phyloP scores from a whole-genome alignment of 2,797 vertebrate genomes.

The Bryconaethiops microstoma region DNA sequence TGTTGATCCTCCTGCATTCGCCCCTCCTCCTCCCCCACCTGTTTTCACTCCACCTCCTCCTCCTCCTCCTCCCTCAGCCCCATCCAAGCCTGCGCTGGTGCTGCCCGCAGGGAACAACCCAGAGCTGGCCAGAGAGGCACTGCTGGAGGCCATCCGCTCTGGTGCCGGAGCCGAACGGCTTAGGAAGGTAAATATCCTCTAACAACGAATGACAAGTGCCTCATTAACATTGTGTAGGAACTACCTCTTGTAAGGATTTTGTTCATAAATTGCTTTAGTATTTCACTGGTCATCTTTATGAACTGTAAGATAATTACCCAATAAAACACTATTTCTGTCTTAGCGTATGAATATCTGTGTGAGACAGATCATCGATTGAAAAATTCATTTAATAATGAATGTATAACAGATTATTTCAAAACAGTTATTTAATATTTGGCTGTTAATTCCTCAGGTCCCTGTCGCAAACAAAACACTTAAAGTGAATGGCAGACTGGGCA shows the following conservation, averaged over 20 bases:
- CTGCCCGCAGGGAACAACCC: slow-evolving; percentile 58
- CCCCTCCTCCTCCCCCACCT: slow-evolving; percentile 51
- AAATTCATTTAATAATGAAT: background rate
- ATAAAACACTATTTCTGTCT: background rate
- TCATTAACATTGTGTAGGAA: no score
- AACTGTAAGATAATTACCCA: no score
- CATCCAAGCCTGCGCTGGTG: slow-evolving; percentile 55
- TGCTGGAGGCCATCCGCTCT: slow-evolving; percentile 93
- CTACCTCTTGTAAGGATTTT: no score
- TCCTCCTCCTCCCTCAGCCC: slow-evolving; percentile 52
- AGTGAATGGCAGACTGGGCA: slow-evolving; percentile 80
- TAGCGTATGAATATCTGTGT: background rate
- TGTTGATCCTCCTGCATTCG: slow-evolving; percentile 15
- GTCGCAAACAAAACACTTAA: slow-evolving; percentile 73
- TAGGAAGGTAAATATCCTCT: slow-evolving; percentile 82
- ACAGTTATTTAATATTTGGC: slow-evolving; percentile 29
- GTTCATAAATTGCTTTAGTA: no score
- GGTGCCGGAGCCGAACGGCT: slow-evolving; percentile 86
- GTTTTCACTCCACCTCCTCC: slow-evolving; percentile 49
- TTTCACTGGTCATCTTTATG: no score
- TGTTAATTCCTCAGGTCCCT: slow-evolving; percentile 70
- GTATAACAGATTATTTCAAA: background rate
- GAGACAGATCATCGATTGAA: background rate
- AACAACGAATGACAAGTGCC: no score
- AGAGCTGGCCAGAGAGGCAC: slow-evolving; percentile 78